Evolutionary conservation across 35 echinoderm and acorn worm species (phyloP).

Genomic region (Chiridota heheva): DNA sequence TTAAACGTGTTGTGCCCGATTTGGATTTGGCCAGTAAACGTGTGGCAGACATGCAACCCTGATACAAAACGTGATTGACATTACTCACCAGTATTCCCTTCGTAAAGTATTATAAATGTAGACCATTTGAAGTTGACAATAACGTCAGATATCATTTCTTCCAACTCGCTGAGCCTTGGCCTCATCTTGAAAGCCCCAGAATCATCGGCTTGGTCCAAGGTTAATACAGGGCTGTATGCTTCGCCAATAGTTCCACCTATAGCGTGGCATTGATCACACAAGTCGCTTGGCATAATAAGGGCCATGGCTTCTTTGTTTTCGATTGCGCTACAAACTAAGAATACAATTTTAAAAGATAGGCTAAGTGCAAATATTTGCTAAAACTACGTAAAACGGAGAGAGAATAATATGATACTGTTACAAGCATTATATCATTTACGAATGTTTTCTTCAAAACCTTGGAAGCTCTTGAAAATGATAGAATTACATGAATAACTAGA

Average conservation of each 20-base stretch:
- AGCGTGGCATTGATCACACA: conserved; percentile 60
- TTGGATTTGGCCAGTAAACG: too few relatives aligned
- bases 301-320: conserved; percentile 44
- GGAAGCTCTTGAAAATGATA: too few relatives aligned
- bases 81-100: conserved; percentile 51
- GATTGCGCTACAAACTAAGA: conserved; percentile 56
- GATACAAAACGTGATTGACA: too few relatives aligned
- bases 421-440: too few relatives aligned
- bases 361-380: too few relatives aligned
- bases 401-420: too few relatives aligned
- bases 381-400: too few relatives aligned
- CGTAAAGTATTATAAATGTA: conserved; percentile 65
- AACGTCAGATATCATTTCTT: conserved; percentile 66
- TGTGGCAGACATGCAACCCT: too few relatives aligned
- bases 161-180: conserved; percentile 37
- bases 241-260: conserved; percentile 55
- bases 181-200: conserved; percentile 70
- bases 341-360: too few relatives aligned
- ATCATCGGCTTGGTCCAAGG: conserved; percentile 63
- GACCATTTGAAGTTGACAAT: conserved; percentile 64
- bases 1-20: too few relatives aligned
- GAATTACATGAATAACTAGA: too few relatives aligned
- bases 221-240: conserved; percentile 54
- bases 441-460: too few relatives aligned
- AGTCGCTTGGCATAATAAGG: conserved; percentile 64